Evolutionary conservation across 2,113 vertebrate species (phyloP).

Genomic region (Kryptolebias marmoratus): DNA sequence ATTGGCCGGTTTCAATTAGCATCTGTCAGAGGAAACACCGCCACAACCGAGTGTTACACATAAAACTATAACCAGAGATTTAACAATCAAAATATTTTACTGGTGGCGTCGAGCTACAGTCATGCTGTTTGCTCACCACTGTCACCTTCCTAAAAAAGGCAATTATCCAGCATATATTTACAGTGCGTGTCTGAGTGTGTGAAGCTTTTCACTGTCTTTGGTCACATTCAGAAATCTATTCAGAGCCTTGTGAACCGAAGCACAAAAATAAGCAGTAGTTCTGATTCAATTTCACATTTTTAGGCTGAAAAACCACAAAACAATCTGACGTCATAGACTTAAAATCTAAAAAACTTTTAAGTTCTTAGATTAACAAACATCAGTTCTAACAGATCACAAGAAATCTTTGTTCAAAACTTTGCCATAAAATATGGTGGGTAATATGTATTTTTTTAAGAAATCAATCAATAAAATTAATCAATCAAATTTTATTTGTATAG

Average conservation of each 20-base stretch:
- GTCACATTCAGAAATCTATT: not conserved
- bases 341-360: not conserved
- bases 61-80: slow-evolving; percentile 51
- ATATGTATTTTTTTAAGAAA: too few species aligned
- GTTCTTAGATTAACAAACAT: too few species aligned
- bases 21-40: slow-evolving; percentile 59
- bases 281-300: slow-evolving; percentile 9
- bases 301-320: not conserved
- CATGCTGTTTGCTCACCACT: slow-evolving; percentile 44
- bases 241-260: slow-evolving; percentile 1
- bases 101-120: slow-evolving; percentile 15
- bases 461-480: too few species aligned
- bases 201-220: not conserved
- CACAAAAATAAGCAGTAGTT: slow-evolving; percentile 1
- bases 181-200: not conserved
- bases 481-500: too few species aligned
- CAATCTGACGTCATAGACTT: not conserved
- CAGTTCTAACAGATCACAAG: too few species aligned
- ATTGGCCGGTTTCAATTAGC: slow-evolving; percentile 79
- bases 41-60: slow-evolving; percentile 34
- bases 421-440: too few species aligned
- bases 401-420: too few species aligned
- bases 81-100: slow-evolving; percentile 69
- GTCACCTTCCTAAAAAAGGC: slow-evolving; percentile 58
- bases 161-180: slow-evolving; percentile 38